Base-by-base conservation (phyloP, 2,888 invertebrate genomes). In the Amiota mariae region DNA sequence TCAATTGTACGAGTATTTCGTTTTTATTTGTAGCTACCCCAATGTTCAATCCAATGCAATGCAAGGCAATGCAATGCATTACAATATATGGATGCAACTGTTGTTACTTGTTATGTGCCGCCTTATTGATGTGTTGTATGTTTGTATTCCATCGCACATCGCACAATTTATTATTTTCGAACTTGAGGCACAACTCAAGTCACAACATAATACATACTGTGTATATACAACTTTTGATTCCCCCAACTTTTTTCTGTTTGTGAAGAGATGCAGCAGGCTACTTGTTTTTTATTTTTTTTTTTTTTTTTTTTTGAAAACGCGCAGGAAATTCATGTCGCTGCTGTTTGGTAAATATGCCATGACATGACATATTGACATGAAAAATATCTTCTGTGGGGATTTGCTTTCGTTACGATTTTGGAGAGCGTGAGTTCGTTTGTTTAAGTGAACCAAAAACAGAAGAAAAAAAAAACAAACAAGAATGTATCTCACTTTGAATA, bases 311-410 rank as follows among this genome's bases (percentile, higher is more conserved):
- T 73, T 47, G 61, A 64, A 67, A 13, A 15, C n/a, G 54, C 56
- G 72, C 81, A 77, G 81, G 80, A 81, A 81, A 80, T 78, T 72
- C 77, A 64, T 74, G 76, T 77, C 72, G 77, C 80, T 74, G 67
- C 56, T 66, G 74, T 72, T 77, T 77, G 74, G 77, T 78, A 75
- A 80, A 79, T 80, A 80, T 80, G 75, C 78, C 78, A 74, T 75
- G 76, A 76, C 80, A 79, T 77, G 77, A 77, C 80, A 79, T 76
- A 78, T 48, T 68, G 67, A 20, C 76, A 77, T 78, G 79, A 74
- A 57, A 77, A 76, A 78, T 79, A 74, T 76, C 76, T 75, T 36
- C 36, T 36, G 77, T 47, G 54, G 57, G 72, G 70, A 72, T 75
- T 76, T 72, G 74, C 72, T 72, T 76, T 77, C 72, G 73, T 66